Conservation (phyloP, 2,797 vertebrate genomes). For the Ibycter americanus region DNA sequence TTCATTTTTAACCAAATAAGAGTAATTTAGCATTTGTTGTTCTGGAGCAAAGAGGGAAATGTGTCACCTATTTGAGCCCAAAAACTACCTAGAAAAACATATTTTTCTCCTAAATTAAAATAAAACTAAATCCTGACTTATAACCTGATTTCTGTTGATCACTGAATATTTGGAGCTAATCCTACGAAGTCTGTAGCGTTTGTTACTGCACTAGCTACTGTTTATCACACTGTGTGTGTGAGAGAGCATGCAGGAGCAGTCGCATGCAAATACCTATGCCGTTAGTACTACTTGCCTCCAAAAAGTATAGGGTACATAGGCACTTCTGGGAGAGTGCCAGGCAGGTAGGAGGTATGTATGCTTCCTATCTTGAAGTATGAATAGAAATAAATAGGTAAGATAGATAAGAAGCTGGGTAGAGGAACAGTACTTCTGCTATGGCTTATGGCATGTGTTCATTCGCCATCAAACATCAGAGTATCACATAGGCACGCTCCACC, state of each 20-base stretch:
- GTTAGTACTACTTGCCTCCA: neutral
- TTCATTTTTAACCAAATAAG: neutral
- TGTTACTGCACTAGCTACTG: neutral
- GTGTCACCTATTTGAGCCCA: neutral
- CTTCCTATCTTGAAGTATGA: neutral
- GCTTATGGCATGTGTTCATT: neutral
- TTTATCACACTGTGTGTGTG: neutral
- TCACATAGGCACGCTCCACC: accelerated
- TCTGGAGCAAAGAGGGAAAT: neutral
- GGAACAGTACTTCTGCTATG: neutral
- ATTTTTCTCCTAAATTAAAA: neutral
- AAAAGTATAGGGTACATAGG: neutral
- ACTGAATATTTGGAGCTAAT: neutral
- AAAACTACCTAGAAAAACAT: neutral
- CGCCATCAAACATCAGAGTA: neutral
- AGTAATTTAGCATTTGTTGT: neutral
- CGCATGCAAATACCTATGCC: neutral
- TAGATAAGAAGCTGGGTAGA: neutral
- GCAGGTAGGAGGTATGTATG: neutral
- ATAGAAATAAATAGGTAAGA: neutral
- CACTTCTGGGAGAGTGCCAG: neutral
- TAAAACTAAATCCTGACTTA: neutral
- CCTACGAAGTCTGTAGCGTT: neutral
- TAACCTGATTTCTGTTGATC: neutral
- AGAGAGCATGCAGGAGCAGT: neutral